A percentile compares a stretch with the other conserved stretches of the same genome.
Evolutionary conservation across 2,113 vertebrate genomes (phyloP).

Genomic region (Taxidea taxus): DNA sequence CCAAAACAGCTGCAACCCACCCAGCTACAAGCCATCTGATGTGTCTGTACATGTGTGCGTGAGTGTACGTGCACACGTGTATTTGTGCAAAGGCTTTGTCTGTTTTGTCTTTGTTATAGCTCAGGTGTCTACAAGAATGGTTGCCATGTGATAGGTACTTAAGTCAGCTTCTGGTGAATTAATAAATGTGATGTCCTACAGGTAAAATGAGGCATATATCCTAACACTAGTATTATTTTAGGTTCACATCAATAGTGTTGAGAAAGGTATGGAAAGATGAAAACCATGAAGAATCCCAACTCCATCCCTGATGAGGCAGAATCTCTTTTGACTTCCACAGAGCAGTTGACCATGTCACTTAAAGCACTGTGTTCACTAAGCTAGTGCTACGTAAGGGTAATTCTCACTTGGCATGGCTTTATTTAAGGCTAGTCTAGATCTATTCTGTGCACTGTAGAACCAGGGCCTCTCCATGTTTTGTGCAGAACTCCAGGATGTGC

Average conservation of each 20-base stretch:
- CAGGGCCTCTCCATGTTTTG: too few relatives aligned
- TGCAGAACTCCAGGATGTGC: not conserved
- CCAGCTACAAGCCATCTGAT: too few relatives aligned
- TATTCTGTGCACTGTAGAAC: too few relatives aligned
- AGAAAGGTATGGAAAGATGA: not conserved
- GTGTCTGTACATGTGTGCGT: not conserved
- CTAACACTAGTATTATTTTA: not conserved
- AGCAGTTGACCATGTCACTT: rapidly evolving
- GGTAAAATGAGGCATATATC: not conserved
- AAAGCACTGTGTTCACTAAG: too few relatives aligned
- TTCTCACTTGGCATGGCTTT: rapidly evolving
- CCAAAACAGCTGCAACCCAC: not conserved
- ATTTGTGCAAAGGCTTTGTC: not conserved
- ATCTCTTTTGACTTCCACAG: not conserved
- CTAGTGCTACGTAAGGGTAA: rapidly evolving
- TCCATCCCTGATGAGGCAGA: not conserved
- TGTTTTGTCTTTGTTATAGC: not conserved
- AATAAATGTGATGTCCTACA: not conserved
- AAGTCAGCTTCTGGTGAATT: not conserved
- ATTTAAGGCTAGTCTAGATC: not conserved
- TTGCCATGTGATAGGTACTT: too few relatives aligned
- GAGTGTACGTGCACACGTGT: rapidly evolving
- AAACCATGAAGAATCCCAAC: not conserved
- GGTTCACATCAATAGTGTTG: not conserved
- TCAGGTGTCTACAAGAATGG: not conserved